A percentile compares a stretch with the other conserved stretches of the same genome.
Conservation (phyloP, 2,888 invertebrate species). For the Dasypolia templi region DNA sequence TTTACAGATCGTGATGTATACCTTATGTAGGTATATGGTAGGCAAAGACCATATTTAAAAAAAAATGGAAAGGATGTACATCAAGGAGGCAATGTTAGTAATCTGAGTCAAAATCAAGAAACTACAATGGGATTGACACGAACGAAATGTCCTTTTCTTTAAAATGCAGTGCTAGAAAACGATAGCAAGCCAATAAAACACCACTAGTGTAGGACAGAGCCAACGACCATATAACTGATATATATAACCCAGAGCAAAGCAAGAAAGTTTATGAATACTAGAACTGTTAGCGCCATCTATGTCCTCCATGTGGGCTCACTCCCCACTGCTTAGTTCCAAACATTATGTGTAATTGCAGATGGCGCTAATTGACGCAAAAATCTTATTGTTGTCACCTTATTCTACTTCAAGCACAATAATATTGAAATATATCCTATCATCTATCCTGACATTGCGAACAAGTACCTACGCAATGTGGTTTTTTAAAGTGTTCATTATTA, state of each 20-base stretch:
- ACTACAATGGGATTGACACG: not conserved
- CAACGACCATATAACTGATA: no score
- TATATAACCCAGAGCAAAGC: no score
- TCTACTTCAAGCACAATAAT: not conserved
- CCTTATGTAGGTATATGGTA: not conserved
- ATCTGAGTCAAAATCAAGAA: not conserved
- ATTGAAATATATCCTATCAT: not conserved
- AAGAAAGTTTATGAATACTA: not conserved
- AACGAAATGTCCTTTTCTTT: not conserved
- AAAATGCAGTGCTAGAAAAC: not conserved
- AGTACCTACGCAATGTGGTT: not conserved
- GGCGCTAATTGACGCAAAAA: slow-evolving; percentile 12
- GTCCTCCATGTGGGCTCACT: not conserved
- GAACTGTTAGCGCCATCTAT: slow-evolving; percentile 37
- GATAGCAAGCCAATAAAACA: not conserved
- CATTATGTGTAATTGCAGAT: slow-evolving; percentile 23
- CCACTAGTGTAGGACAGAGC: not conserved
- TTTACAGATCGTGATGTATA: not conserved
- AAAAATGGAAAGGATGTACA: not conserved
- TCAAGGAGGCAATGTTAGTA: not conserved
- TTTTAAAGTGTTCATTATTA: not conserved
- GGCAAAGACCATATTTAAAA: not conserved
- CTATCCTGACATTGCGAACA: not conserved
- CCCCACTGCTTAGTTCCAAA: slow-evolving; percentile 5
- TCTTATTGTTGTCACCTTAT: not conserved